Evolutionary conservation across 2,797 vertebrate genomes (phyloP), one percentile per base, ranked within the genome.

Genomic region (Parauchenoglanis punctatus): DNA sequence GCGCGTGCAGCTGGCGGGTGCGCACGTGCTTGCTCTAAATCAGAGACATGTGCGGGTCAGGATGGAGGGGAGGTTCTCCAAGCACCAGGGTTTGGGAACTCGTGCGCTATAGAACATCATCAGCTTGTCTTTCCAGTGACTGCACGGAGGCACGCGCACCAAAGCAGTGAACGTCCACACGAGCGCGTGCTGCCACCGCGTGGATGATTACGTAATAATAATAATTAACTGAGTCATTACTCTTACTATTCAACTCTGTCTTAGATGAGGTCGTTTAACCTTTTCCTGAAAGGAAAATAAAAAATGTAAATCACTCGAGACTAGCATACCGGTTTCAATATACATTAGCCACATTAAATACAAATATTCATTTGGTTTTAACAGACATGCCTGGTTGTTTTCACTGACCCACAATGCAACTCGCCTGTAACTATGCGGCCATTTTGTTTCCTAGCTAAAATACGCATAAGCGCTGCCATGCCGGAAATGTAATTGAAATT

Each of bases 101-200:
- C 17, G 40, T 44, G 70, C 1, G 23, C 40, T 40, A 40, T 5
- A 75, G 73, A 56, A 31, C n/a, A 28, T 77, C 49, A 76, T 17
- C 28, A 7, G 1, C 31, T 67, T 31, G 31, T 40, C 17, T 20
- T 54, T 54, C 12, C 40, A 5, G 0, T 49, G 44, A 12, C 2
- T 49, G 44, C 44, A 49, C 35, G 17, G 70, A 12, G 70, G 70
- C 70, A 44, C 70, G 70, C 40, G 70, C 70, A 2, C 40, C 70
- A 25, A 2, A 25, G 70, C 70, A 46, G 10, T n/a, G 23, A 17
- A n/a, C 18, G 1, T 23, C 49, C 59, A 12, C 70, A 23, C 20
- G 28, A 18, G 76, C 67, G 28, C 54, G 46, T 92, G 89, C 90
- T 92, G 92, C 93, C 94, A 87, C 89, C 94, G 89, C 76, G 92